These are phyloP conservation scores for Ophiodon elongatus DNA, from an alignment of 2,113 vertebrate genomes.

Conservation along the genomic window DNA sequence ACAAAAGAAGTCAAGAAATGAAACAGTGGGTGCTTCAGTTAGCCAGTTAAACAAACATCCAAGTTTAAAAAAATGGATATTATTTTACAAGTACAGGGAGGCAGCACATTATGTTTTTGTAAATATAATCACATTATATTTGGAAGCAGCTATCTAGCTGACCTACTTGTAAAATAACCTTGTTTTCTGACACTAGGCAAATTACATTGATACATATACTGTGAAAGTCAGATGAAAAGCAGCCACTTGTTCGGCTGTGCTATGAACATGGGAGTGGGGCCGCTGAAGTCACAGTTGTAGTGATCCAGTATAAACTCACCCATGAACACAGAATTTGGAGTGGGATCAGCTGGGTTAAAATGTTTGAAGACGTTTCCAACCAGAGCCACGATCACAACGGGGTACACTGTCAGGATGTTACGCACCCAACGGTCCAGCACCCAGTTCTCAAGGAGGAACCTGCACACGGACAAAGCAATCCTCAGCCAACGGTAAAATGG, in stretches of 20 bases:
- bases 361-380: slow-evolving; percentile 75
- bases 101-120: neutral
- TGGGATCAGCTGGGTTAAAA: slow-evolving; percentile 58
- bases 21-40: neutral
- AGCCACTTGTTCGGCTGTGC: neutral
- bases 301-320: slow-evolving; percentile 71
- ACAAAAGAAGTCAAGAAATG: neutral
- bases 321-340: slow-evolving; percentile 79
- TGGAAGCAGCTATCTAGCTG: too few relatives aligned
- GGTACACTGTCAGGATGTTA: slow-evolving; percentile 85
- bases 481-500: neutral
- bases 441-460: slow-evolving; percentile 88
- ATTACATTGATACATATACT: neutral
- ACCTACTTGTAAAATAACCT: neutral
- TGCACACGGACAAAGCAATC: slow-evolving; percentile 47
- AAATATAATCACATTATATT: neutral
- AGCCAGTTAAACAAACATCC: neutral
- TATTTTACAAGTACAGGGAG: neutral
- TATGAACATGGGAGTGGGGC: neutral
- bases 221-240: neutral
- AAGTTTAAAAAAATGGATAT: neutral
- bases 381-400: slow-evolving; percentile 84
- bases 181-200: neutral
- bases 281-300: neutral
- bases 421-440: slow-evolving; percentile 86